Evolutionary conservation across 2,888 invertebrate genomes (phyloP).

Genomic region (Ochlodes sylvanus): DNA sequence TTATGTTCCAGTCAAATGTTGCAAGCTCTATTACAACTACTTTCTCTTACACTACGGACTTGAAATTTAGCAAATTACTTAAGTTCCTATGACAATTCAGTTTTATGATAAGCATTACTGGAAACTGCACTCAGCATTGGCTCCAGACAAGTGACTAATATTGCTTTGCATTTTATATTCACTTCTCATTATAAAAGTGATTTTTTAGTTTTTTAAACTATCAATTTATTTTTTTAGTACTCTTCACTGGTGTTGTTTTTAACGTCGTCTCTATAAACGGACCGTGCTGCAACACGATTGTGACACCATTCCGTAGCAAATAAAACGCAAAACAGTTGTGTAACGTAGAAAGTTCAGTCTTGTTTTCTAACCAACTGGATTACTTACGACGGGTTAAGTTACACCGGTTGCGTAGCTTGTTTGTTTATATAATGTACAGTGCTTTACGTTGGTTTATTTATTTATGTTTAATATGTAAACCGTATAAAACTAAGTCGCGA

Average conservation of each 20-base stretch:
- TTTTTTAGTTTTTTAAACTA: too few relatives aligned
- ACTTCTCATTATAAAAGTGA: too few relatives aligned
- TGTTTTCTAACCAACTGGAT: slow-evolving; percentile 39
- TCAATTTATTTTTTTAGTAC: neutral
- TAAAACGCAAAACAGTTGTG: slow-evolving; percentile 62
- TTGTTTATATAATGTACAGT: slow-evolving; percentile 14
- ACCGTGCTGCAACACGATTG: slow-evolving; percentile 45
- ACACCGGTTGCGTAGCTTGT: slow-evolving; percentile 6
- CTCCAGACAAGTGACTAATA: too few relatives aligned
- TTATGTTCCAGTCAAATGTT: too few relatives aligned
- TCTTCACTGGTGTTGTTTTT: neutral
- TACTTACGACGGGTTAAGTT: slow-evolving; percentile 27
- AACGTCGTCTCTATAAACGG: slow-evolving; percentile 4
- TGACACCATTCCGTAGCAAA: slow-evolving; percentile 60
- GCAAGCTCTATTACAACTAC: too few relatives aligned
- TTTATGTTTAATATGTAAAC: slow-evolving; percentile 44
- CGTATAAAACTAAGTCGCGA: neutral
- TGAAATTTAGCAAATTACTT: too few relatives aligned
- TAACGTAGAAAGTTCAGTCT: slow-evolving; percentile 63
- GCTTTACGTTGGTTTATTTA: neutral
- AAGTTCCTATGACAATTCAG: too few relatives aligned
- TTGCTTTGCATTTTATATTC: too few relatives aligned
- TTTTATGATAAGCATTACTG: too few relatives aligned
- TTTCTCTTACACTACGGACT: too few relatives aligned
- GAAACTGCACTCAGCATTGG: too few relatives aligned